Conservation (phyloP, 2,888 invertebrate species). For the Leptinotarsa juncta region DNA sequence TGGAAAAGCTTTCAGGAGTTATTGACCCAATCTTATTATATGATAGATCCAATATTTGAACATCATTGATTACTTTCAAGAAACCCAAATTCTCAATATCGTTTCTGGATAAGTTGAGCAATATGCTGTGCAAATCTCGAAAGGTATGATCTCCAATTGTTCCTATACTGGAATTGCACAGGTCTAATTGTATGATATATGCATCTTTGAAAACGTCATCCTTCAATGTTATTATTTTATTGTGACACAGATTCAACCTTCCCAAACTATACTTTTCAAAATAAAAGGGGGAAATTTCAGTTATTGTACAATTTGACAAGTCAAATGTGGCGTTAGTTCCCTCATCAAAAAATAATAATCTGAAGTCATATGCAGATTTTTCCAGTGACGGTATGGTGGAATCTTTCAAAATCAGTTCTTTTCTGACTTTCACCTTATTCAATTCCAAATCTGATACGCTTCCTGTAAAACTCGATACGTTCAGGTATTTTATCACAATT, state of each 20-base stretch:
- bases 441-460: constrained; percentile 29
- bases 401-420: constrained; percentile 28
- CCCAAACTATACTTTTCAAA: constrained; percentile 39
- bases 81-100: constrained; percentile 25
- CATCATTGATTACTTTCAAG: not conserved
- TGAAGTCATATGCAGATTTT: constrained; percentile 35
- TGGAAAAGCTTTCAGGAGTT: constrained; percentile 9
- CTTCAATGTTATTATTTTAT: constrained; percentile 29
- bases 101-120: constrained; percentile 36
- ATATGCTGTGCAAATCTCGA: constrained; percentile 17
- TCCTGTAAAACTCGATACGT: constrained; percentile 31
- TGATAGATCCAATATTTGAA: constrained; percentile 35
- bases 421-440: constrained; percentile 31
- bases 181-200: constrained; percentile 35
- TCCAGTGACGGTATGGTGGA: constrained; percentile 30
- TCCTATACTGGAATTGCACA: constrained; percentile 31
- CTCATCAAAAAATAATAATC: constrained; percentile 29
- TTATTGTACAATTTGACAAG: constrained; percentile 37
- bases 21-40: constrained; percentile 30
- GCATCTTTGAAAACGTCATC: constrained; percentile 32
- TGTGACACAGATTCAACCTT: constrained; percentile 37
- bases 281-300: constrained; percentile 30
- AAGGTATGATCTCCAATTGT: constrained; percentile 29
- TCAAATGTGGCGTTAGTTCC: constrained; percentile 37
- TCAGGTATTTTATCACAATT: constrained; percentile 31